Base-by-base conservation (phyloP, 2,888 invertebrate species). In the Coelinius sp. region DNA sequence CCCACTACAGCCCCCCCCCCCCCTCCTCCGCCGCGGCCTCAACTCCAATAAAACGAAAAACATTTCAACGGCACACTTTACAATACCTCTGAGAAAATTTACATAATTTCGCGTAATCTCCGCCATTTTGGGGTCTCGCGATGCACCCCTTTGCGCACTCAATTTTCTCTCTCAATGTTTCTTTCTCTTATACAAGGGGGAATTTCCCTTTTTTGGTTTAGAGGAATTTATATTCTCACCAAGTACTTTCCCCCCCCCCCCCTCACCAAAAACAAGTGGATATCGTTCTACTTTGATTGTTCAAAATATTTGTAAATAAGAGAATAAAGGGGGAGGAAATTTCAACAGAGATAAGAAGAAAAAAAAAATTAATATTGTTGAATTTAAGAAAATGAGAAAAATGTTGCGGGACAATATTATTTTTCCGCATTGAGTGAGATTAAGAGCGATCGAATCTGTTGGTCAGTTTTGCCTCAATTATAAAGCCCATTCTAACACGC, bases 61-160 rank as follows among this genome's bases (percentile, higher is more conserved):
- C 83, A 76, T 75, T 78, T 52, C 75, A 70, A 77, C 79, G 75
- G 77, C 49, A 79, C 81, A 81, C 81, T 83, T 86, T 82, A 85
- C 86, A 84, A 86, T 86, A 84, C 84, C 81, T 65, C 41, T 73
- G n/a, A 1, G 14, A 1, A 67, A 52, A 85, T 87, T 87, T 87
- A 82, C 87, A 87, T 87, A 87, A 87, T 87, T 85, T 85, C 87
- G 81, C 84, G 85, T 86, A 87, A 87, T 86, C 86, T 86, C 86
- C 82, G 81, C 83, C 84, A 86, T 87, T 87, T 87, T 86, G 74
- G 78, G 73, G 10, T 79, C 76, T 81, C 79, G 81, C 82, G 83
- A 79, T 78, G 75, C 78, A 77, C 70, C 73, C 73, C 73, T 72
- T 72, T 46, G 46, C 24, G 49, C 63, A 52, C 35, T 59, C 31